Percentiles rank a stretch among this genome's conserved stretches.
Conservation (phyloP, 2,797 vertebrate species). For the Sorex maritimensis region DNA sequence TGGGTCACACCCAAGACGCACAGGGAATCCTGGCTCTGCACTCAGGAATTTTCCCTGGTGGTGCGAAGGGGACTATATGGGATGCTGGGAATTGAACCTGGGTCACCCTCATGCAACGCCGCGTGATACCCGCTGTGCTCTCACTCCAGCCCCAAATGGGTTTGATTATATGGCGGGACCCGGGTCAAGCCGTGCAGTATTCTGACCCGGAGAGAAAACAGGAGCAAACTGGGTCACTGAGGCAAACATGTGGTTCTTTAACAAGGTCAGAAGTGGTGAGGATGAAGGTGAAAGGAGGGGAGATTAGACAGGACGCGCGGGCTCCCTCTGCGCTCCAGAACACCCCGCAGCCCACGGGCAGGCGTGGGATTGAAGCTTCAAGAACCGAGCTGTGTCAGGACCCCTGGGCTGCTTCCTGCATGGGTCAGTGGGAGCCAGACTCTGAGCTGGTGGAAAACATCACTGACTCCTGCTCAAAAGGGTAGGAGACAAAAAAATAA, state of each 20-base stretch:
- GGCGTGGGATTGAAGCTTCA: neutral
- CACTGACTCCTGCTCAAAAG: conserved; percentile 53
- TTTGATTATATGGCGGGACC: neutral
- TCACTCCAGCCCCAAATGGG: too few species aligned
- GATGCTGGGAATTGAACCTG: too few species aligned
- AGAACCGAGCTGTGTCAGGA: neutral
- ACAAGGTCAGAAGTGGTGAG: neutral
- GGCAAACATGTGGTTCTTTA: neutral
- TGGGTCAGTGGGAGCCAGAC: neutral
- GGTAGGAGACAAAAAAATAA: conserved; percentile 48
- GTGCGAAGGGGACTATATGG: too few species aligned
- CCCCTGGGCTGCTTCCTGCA: neutral
- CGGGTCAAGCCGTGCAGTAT: neutral
- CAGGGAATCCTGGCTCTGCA: too few species aligned
- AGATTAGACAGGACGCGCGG: neutral
- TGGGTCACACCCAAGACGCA: too few species aligned
- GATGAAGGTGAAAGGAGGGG: neutral
- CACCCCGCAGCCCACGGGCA: neutral
- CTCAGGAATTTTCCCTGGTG: too few species aligned
- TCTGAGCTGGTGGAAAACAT: conserved; percentile 57
- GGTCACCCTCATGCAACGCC: too few species aligned
- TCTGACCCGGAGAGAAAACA: conserved; percentile 13
- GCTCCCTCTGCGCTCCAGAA: neutral
- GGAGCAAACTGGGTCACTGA: neutral
- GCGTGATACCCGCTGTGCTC: too few species aligned